These are phyloP conservation scores for Palythoa grandiflora DNA, from an alignment of 92 coral and sea anemone species.

Conservation along the genomic window DNA sequence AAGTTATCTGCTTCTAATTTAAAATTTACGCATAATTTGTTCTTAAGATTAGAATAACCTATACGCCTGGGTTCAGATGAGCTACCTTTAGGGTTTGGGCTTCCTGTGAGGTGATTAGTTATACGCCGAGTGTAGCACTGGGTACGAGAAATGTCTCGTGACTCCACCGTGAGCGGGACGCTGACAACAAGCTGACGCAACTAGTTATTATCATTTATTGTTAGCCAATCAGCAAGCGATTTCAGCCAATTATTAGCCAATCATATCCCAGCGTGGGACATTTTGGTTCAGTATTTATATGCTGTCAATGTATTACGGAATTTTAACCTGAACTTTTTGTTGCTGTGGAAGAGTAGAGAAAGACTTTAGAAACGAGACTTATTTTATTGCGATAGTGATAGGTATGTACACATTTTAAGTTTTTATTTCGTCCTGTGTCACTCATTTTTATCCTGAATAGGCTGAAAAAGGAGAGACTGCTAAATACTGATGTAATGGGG, in stretches of 20 bases:
- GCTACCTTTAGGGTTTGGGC: too few relatives aligned
- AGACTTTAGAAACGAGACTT: too few relatives aligned
- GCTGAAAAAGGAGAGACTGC: too few relatives aligned
- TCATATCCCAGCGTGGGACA: conserved; percentile 53
- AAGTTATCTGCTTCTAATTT: too few relatives aligned
- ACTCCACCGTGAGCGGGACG: conserved; percentile 44
- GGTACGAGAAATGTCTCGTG: conserved; percentile 75
- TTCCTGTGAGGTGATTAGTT: too few relatives aligned
- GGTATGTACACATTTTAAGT: neutral
- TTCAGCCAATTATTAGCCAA: conserved; percentile 61
- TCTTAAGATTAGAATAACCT: too few relatives aligned
- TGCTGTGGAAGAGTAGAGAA: neutral
- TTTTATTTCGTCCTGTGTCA: too few relatives aligned
- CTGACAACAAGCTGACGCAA: conserved; percentile 43
- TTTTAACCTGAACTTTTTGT: neutral
- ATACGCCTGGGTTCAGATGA: too few relatives aligned
- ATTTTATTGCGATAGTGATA: neutral
- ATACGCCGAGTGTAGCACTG: neutral
- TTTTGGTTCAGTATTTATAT: conserved; percentile 22
- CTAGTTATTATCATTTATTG: neutral
- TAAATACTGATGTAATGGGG: too few relatives aligned
- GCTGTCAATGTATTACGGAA: neutral
- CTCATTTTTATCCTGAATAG: too few relatives aligned
- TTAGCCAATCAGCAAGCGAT: conserved; percentile 70
- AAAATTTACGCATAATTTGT: too few relatives aligned